Evolutionary conservation across 2,113 vertebrate genomes (phyloP).

Genomic region (Tautogolabrus adspersus): DNA sequence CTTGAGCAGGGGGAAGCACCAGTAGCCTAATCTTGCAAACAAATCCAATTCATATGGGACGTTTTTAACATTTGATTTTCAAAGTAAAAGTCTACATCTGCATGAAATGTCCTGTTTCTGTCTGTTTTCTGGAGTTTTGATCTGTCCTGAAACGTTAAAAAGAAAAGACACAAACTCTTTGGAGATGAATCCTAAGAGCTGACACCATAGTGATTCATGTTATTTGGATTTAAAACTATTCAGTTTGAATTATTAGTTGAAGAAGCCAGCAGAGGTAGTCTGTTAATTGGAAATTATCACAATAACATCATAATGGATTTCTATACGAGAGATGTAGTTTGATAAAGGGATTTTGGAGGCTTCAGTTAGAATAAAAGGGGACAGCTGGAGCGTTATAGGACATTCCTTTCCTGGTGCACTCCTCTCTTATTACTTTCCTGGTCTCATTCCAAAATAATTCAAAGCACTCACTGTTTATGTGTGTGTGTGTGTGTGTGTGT

Average conservation of each 20-base stretch:
- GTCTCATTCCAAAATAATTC: slow-evolving; percentile 51
- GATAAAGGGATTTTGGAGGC: neutral
- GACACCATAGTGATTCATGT: too few relatives aligned
- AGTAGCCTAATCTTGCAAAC: neutral
- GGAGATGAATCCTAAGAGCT: too few relatives aligned
- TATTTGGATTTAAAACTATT: neutral
- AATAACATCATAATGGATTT: neutral
- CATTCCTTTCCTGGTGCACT: neutral
- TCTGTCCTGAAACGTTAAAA: too few relatives aligned
- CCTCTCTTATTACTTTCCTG: neutral
- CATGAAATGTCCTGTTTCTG: too few relatives aligned
- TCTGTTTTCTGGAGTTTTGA: too few relatives aligned
- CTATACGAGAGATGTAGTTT: neutral
- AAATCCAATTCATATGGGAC: neutral
- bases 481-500: neutral
- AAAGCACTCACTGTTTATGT: slow-evolving; percentile 29
- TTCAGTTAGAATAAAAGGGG: neutral
- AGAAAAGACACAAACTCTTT: too few relatives aligned
- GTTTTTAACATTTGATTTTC: too few relatives aligned
- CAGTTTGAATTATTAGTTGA: neutral
- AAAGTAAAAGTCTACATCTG: too few relatives aligned
- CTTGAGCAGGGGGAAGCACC: neutral
- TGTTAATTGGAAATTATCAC: neutral
- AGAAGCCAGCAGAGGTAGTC: neutral
- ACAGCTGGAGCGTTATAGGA: slow-evolving; percentile 38